Evolutionary conservation across 2,797 vertebrate genomes (phyloP).

Genomic region (Eremophila alpestris): DNA sequence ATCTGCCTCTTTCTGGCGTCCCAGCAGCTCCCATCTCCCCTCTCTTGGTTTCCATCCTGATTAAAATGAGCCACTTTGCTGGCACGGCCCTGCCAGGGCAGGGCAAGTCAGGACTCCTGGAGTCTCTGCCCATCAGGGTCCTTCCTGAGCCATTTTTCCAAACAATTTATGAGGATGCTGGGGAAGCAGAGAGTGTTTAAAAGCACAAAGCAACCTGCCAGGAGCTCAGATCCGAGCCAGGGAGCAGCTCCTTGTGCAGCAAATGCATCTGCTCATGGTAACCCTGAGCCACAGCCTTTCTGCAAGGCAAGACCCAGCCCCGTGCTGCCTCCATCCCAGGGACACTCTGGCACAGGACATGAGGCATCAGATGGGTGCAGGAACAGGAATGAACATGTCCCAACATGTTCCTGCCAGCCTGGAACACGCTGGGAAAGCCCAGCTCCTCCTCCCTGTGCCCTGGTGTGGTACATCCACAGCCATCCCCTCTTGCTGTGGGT

Average conservation of each 20-base stretch:
- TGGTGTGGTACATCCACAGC: not conserved
- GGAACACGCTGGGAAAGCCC: not conserved
- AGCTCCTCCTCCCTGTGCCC: not conserved
- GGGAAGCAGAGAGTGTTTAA: not conserved
- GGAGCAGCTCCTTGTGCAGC: not conserved
- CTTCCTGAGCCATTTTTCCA: not conserved
- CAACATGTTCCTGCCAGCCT: not conserved
- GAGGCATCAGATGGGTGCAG: rapidly evolving
- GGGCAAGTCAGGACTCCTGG: not conserved
- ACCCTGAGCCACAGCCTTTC: not conserved
- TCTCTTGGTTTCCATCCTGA: not conserved
- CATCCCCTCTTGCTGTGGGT: rapidly evolving
- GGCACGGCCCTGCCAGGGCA: not conserved
- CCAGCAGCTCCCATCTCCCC: not conserved
- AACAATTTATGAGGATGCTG: not conserved
- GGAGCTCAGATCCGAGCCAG: not conserved
- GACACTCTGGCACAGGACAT: not conserved
- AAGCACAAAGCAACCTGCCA: not conserved
- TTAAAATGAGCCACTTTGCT: not conserved
- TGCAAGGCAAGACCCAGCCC: not conserved
- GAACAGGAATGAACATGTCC: not conserved
- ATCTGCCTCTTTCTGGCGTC: not conserved
- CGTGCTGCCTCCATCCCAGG: not conserved
- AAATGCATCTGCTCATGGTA: not conserved
- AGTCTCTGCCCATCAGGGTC: not conserved